Percentiles rank a stretch among this genome's conserved stretches.
Evolutionary conservation across 2,113 vertebrate species (phyloP).

Genomic region (Pelobates fuscus): DNA sequence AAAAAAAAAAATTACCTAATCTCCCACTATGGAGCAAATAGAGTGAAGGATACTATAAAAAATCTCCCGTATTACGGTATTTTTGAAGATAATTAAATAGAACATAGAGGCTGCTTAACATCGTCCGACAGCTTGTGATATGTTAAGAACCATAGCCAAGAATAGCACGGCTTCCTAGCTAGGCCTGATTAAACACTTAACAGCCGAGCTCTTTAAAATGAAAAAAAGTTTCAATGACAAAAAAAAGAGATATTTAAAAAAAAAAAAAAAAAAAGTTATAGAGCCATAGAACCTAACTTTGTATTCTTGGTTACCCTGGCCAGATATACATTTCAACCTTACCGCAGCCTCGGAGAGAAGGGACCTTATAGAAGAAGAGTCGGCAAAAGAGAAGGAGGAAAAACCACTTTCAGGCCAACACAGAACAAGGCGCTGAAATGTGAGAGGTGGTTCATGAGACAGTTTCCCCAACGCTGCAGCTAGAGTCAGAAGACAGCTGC

Average conservation of each 20-base stretch:
- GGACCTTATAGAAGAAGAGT: constrained; percentile 35
- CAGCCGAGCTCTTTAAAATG: constrained; percentile 15
- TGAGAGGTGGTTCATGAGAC: constrained; percentile 62
- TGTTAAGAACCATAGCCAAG: constrained; percentile 12
- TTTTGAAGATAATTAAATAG: too few species aligned
- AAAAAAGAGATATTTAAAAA: constrained; percentile 1
- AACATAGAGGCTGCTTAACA: too few species aligned
- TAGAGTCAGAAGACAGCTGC: constrained; percentile 78
- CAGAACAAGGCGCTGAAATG: constrained; percentile 51
- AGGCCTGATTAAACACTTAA: constrained; percentile 11
- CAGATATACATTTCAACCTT: constrained; percentile 52
- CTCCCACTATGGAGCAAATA: too few species aligned
- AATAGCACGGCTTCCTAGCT: constrained; percentile 22
- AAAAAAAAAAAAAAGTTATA: not conserved
- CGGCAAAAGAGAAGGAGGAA: not conserved
- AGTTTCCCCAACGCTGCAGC: constrained; percentile 63
- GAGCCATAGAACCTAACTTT: not conserved
- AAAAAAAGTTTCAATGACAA: not conserved
- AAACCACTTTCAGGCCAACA: constrained; percentile 21
- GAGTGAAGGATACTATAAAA: too few species aligned
- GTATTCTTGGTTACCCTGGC: too few species aligned
- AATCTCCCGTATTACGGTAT: too few species aligned
- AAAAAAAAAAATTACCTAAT: too few species aligned
- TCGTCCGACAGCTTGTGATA: too few species aligned
- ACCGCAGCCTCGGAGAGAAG: constrained; percentile 49